Conservation (phyloP, 1,140 invertebrate genomes). For the Trissolcus basalis region DNA sequence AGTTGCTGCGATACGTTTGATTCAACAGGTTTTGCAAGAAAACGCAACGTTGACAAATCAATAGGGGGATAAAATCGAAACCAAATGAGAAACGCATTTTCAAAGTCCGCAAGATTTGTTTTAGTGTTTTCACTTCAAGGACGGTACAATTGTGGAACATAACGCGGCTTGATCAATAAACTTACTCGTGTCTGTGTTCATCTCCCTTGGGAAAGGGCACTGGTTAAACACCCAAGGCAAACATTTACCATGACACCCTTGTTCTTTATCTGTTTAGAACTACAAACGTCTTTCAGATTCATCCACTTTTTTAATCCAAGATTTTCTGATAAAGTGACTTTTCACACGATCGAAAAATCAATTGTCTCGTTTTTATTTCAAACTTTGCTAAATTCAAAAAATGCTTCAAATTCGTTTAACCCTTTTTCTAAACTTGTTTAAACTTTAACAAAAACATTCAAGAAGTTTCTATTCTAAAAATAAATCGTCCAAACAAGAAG, state of each 20-base stretch:
- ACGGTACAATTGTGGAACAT: conserved; percentile 40
- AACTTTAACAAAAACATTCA: no score
- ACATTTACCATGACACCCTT: conserved; percentile 35
- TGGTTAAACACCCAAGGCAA: conserved; percentile 52
- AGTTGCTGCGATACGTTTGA: neutral
- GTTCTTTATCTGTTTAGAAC: conserved; percentile 21
- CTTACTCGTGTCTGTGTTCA: conserved; percentile 28
- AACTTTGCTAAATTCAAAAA: no score
- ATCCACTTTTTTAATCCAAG: neutral
- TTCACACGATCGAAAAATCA: no score
- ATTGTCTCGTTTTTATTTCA: no score
- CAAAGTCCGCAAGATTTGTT: conserved; percentile 21
- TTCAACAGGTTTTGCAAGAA: conserved; percentile 11
- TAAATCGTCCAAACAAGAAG: no score
- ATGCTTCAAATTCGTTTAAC: no score
- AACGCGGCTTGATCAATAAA: conserved; percentile 49
- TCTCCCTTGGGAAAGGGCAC: conserved; percentile 49
- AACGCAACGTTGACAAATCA: conserved; percentile 1
- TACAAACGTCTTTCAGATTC: conserved; percentile 8
- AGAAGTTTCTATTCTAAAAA: no score
- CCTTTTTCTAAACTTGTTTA: no score
- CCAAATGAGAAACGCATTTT: neutral
- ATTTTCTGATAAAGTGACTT: no score
- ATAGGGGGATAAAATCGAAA: neutral
- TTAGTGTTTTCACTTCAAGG: conserved; percentile 44